phyloP scores from a whole-genome alignment of 2,888 invertebrate genomes.

The Brenthis ino region DNA sequence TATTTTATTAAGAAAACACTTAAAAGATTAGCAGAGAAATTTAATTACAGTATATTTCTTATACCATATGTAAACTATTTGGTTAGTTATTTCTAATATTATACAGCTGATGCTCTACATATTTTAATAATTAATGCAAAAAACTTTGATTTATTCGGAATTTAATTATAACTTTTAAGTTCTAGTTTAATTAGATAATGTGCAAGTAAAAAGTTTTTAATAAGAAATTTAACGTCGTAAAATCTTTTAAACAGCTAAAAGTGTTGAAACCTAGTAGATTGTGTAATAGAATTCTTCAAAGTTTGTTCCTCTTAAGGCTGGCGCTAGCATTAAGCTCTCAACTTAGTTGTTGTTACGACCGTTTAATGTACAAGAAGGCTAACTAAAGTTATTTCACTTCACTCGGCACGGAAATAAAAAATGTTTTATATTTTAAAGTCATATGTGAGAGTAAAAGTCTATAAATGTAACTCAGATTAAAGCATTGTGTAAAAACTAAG shows the following conservation, averaged over 20 bases:
- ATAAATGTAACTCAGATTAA: too few species aligned
- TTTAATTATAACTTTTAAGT: neutral
- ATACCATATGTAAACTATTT: too few species aligned
- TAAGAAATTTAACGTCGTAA: neutral
- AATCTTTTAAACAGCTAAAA: neutral
- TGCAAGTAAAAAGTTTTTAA: neutral
- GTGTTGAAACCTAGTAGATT: neutral
- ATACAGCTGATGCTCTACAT: neutral
- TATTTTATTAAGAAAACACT: too few species aligned
- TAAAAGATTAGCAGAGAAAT: too few species aligned
- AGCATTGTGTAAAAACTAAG: too few species aligned
- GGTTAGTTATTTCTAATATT: too few species aligned
- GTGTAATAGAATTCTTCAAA: slow-evolving; percentile 10
- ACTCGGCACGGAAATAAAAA: neutral
- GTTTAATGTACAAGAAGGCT: slow-evolving; percentile 14
- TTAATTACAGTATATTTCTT: too few species aligned
- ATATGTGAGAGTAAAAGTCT: too few species aligned
- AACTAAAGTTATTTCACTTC: neutral
- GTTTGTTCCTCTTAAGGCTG: slow-evolving; percentile 1
- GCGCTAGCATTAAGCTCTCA: slow-evolving; percentile 11
- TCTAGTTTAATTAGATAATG: neutral
- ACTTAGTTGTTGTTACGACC: slow-evolving; percentile 5
- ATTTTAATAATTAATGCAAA: too few species aligned
- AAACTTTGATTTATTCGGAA: too few species aligned
- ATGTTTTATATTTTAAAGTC: too few species aligned